Evolutionary conservation across 92 coral and sea anemone species (phyloP).

Genomic region (Zoanthus sociatus): DNA sequence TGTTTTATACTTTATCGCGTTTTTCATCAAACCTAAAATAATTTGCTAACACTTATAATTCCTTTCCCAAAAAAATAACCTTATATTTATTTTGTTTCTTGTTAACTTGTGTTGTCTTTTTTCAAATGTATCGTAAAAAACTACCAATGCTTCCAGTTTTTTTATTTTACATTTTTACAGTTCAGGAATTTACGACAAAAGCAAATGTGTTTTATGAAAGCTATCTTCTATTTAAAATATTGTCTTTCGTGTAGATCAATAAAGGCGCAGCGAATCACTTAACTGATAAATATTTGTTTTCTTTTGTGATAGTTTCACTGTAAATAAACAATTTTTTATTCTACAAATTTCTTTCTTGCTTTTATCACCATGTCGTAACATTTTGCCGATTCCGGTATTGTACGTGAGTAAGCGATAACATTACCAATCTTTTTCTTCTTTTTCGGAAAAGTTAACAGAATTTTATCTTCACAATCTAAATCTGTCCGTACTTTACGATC

Average conservation of each 20-base stretch:
- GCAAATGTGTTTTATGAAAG: not conserved
- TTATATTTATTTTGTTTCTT: not conserved
- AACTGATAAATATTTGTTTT: slow-evolving; percentile 9
- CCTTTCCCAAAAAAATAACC: not conserved
- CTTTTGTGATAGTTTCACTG: slow-evolving; percentile 18
- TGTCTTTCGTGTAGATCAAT: not conserved
- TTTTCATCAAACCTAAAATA: not conserved
- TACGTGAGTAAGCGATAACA: slow-evolving; percentile 17
- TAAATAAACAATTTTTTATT: slow-evolving; percentile 30
- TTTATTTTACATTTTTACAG: slow-evolving; percentile 2
- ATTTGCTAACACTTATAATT: not conserved
- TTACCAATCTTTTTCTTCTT: not conserved
- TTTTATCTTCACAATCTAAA: slow-evolving; percentile 28
- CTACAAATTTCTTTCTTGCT: not conserved
- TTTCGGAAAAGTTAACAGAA: slow-evolving; percentile 13
- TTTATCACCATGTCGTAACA: slow-evolving; percentile 15
- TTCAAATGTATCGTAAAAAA: not conserved
- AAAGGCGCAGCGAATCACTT: slow-evolving; percentile 26
- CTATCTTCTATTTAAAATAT: not conserved
- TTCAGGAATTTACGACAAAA: not conserved
- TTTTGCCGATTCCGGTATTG: slow-evolving; percentile 31
- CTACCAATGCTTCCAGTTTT: not conserved
- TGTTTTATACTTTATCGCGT: not conserved
- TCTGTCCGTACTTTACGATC: slow-evolving; percentile 11
- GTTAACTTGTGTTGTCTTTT: not conserved